Base-by-base conservation (phyloP, 2,888 invertebrate genomes). In the Panopea generosa region DNA sequence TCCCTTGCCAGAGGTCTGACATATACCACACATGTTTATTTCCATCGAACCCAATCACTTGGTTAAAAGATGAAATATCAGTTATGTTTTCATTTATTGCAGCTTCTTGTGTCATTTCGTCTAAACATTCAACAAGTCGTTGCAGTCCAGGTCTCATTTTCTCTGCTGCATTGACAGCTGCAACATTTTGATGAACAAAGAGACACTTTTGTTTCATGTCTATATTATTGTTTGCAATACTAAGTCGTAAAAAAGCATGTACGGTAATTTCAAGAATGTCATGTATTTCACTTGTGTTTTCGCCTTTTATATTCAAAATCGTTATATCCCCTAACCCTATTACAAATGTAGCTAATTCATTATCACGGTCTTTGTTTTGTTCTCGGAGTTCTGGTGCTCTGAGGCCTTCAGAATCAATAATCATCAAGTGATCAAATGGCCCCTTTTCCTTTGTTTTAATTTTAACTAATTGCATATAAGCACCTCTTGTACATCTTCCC, bases 401-500 rank as follows among this genome's bases (percentile, higher is more conserved):
- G 9, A 78, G 49, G 1, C 78, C 78, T 60, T 78, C 78, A 0
- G 78, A 62, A 24, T 78, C 78, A n/a, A 78, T 38, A 0, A 78
- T 47, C 4, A 78, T 4, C 24, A 68, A 26, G 55, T 77, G 65
- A 24, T 70, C 59, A 29, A 50, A 71, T n/a, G 16, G n/a, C 1
- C 27, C n/a, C 22, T 57, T 7, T 20, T 18, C 3, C 33, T 2
- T n/a, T 2, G 4, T 18, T 18, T 7, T 22, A 2, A 43, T 11
- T 20, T 16, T 38, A 16, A 74, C 29, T 1, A 78, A n/a, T 38
- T 77, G 78, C 26, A 60, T 49, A 50, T 26, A 61, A n/a, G 74
- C 56, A 2, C 78, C 78, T 24, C 65, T 66, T n/a, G 78, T 78
- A 47, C 78, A 78, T 16, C 78, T 45, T n/a, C 78, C 78, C 14